Evolutionary conservation across 23 tunicate species (phyloP), one percentile per base, ranked within the genome.

Genomic region (Phallusia fumigata): DNA sequence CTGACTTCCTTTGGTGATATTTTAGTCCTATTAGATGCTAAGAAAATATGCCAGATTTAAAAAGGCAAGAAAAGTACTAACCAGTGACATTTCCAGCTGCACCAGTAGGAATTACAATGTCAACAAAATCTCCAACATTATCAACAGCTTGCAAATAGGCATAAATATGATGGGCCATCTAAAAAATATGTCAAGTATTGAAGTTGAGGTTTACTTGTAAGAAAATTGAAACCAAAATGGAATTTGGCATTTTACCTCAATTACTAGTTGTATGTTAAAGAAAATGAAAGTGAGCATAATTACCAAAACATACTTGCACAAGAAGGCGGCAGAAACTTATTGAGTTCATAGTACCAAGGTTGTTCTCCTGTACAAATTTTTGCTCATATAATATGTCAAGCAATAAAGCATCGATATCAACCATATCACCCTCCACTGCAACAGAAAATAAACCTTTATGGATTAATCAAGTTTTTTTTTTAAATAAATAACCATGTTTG

Each of bases 1-100:
- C n/a, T n/a, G n/a, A n/a, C n/a, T n/a, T n/a, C n/a, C n/a, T n/a
- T n/a, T n/a, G n/a, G n/a, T n/a, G n/a, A n/a, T n/a, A n/a, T n/a
- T n/a, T n/a, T n/a, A n/a, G n/a, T n/a, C n/a, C n/a, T n/a, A n/a
- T n/a, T n/a, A n/a, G n/a, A n/a, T n/a, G n/a, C n/a, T n/a, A n/a
- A n/a, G n/a, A n/a, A n/a, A n/a, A n/a, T n/a, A n/a, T n/a, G n/a
- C n/a, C n/a, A n/a, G n/a, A n/a, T n/a, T n/a, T n/a, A n/a, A n/a
- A 40, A 40, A 40, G 47, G n/a, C n/a, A 40, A 40, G 5, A 40
- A 40, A 40, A 40, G 10, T 13, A 52, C 82, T 21, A 19, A 92
- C 97, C 73, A 50, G 97, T 32, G 0, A 88, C 64, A 65, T 92
- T 92, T n/a, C 97, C 97, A 76, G 88, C 88, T 21, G 87, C 97